A percentile compares a stretch with the other conserved stretches of the same genome.
Evolutionary conservation across 1,140 invertebrate genomes (phyloP).

Genomic region (Drosophila oshimai): DNA sequence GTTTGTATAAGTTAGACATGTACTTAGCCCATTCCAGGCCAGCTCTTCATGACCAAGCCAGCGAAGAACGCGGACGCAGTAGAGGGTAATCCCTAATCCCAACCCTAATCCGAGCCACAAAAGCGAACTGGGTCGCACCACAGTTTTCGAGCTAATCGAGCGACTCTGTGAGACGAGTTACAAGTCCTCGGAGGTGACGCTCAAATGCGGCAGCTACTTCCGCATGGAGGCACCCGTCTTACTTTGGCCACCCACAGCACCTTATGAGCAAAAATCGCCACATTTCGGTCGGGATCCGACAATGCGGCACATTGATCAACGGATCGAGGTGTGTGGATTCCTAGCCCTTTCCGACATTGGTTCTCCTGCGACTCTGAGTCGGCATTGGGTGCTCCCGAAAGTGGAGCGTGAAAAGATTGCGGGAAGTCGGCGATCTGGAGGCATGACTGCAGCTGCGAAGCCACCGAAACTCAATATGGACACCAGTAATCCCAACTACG

Average conservation of each 20-base stretch:
- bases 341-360: conserved; percentile 92
- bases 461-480: conserved; percentile 60
- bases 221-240: conserved; percentile 86
- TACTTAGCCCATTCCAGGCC: conserved; percentile 28
- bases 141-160: conserved; percentile 87
- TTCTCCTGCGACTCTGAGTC: conserved; percentile 95
- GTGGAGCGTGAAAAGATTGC: conserved; percentile 70
- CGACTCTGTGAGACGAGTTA: conserved; percentile 91
- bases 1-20: too few relatives aligned
- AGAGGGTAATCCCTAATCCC: background rate
- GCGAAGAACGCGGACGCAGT: conserved; percentile 38
- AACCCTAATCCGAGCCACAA: conserved; percentile 80
- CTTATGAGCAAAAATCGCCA: conserved; percentile 36
- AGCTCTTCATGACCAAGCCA: conserved; percentile 67
- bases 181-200: conserved; percentile 88
- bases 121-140: conserved; percentile 73
- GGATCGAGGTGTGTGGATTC: conserved; percentile 93
- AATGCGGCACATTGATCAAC: conserved; percentile 73
- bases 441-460: conserved; percentile 28
- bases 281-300: conserved; percentile 29
- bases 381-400: conserved; percentile 93
- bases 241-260: conserved; percentile 89
- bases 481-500: conserved; percentile 82
- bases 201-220: conserved; percentile 90
- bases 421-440: conserved; percentile 44